Percentiles rank a stretch among this genome's conserved stretches.
Conservation (phyloP, 1,140 invertebrate genomes). For the Aphaenogaster floridana region DNA sequence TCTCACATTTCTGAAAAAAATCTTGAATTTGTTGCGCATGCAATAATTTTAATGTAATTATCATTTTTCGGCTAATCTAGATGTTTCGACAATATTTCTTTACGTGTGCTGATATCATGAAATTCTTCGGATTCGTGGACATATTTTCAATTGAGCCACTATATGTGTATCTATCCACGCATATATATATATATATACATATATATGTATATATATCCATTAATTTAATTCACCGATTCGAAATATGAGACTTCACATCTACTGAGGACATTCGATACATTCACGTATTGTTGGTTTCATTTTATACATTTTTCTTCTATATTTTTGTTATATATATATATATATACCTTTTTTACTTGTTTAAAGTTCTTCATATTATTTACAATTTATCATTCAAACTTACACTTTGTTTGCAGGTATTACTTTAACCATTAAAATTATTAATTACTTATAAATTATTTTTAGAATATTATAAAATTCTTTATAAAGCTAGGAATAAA, state of each 20-base stretch:
- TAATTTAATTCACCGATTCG: neutral
- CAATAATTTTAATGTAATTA: constrained; percentile 1
- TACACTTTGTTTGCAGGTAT: neutral
- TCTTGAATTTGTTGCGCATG: neutral
- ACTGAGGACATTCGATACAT: neutral
- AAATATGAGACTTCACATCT: constrained; percentile 1
- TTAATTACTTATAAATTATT: neutral
- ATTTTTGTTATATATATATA: neutral
- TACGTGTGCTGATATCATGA: neutral
- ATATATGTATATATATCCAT: neutral
- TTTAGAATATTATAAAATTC: neutral
- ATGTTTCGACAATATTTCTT: neutral
- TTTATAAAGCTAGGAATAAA: neutral
- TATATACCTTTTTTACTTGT: neutral
- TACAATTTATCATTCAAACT: neutral
- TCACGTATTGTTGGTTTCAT: neutral
- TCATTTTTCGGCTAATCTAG: neutral
- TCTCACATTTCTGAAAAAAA: neutral
- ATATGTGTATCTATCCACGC: no score
- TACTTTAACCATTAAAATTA: constrained; percentile 1
- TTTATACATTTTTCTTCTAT: neutral
- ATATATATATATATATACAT: neutral
- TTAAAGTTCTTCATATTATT: neutral
- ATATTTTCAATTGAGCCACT: constrained; percentile 7
- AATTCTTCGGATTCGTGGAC: neutral